Conservation (phyloP, 1,140 invertebrate species). For the Bactericera cockerelli region DNA sequence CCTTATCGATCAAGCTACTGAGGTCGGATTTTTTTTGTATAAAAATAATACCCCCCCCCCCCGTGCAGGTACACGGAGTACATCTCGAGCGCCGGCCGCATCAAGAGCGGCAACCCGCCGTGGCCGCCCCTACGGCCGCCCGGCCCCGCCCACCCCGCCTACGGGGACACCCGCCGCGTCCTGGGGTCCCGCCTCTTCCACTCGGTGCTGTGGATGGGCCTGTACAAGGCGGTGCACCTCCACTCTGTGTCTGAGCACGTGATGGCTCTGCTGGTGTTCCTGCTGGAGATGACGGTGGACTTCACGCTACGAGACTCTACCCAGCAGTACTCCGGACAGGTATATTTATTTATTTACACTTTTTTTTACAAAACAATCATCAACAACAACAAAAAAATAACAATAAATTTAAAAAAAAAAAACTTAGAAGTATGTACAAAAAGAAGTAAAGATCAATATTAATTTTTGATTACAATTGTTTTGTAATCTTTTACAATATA, state of each 20-base stretch:
- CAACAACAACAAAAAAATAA: too few species aligned
- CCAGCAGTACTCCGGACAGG: conserved; percentile 21
- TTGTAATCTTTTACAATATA: not conserved
- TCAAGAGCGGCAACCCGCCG: conserved; percentile 37
- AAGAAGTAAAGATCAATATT: too few species aligned
- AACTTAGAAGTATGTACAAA: too few species aligned
- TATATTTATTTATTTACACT: too few species aligned
- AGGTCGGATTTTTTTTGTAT: too few species aligned
- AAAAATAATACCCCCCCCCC: too few species aligned
- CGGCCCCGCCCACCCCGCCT: conserved; percentile 41
- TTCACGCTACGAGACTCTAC: conserved; percentile 33
- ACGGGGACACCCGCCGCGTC: conserved; percentile 51
- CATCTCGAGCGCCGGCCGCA: not conserved
- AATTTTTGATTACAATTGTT: too few species aligned
- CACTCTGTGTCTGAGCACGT: conserved; percentile 60
- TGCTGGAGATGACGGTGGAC: conserved; percentile 63
- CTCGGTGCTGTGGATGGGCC: conserved; percentile 62
- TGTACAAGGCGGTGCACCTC: conserved; percentile 68
- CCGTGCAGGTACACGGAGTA: conserved; percentile 31
- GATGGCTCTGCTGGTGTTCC: conserved; percentile 66
- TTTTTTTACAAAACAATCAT: too few species aligned
- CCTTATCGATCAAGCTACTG: too few species aligned
- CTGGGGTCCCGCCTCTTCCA: conserved; percentile 69
- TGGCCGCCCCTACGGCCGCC: conserved; percentile 76
- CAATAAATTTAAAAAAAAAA: too few species aligned